Evolutionary conservation across 2,888 invertebrate species (phyloP).

Genomic region (Crepidodera aurea): DNA sequence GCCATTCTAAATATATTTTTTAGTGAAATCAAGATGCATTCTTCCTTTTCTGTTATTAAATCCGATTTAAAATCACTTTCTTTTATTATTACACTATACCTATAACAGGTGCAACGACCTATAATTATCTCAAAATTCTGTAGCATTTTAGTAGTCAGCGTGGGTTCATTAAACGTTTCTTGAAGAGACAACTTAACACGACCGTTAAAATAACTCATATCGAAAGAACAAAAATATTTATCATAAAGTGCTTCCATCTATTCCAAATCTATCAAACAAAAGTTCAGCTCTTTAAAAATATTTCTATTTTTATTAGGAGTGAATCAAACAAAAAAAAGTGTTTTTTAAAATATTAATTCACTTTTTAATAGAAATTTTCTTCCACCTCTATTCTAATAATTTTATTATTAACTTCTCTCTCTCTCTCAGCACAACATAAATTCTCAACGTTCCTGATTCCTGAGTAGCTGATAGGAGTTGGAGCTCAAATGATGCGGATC

Average conservation of each 20-base stretch:
- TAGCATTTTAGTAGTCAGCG: neutral
- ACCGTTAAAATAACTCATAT: neutral
- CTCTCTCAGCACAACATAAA: too few relatives aligned
- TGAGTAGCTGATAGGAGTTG: neutral
- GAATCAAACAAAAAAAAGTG: too few relatives aligned
- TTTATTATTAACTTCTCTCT: too few relatives aligned
- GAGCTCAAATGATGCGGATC: neutral
- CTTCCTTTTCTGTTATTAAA: neutral
- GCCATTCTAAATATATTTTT: neutral
- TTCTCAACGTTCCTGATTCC: too few relatives aligned
- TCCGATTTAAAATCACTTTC: neutral
- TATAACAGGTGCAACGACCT: conserved; percentile 8
- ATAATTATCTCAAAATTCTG: conserved; percentile 13
- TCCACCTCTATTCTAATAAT: too few relatives aligned
- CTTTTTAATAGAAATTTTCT: too few relatives aligned
- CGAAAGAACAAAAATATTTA: neutral
- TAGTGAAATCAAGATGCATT: neutral
- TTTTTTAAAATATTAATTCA: too few relatives aligned
- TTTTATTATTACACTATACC: neutral
- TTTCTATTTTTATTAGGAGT: too few relatives aligned
- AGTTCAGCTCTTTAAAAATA: too few relatives aligned
- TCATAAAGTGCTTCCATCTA: too few relatives aligned
- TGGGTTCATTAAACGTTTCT: neutral
- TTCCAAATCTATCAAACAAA: too few relatives aligned
- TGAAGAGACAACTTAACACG: neutral